Evolutionary conservation across 2,113 vertebrate species (phyloP), one percentile per base, ranked within the genome.

Genomic region (Illadopsis cleaveri): DNA sequence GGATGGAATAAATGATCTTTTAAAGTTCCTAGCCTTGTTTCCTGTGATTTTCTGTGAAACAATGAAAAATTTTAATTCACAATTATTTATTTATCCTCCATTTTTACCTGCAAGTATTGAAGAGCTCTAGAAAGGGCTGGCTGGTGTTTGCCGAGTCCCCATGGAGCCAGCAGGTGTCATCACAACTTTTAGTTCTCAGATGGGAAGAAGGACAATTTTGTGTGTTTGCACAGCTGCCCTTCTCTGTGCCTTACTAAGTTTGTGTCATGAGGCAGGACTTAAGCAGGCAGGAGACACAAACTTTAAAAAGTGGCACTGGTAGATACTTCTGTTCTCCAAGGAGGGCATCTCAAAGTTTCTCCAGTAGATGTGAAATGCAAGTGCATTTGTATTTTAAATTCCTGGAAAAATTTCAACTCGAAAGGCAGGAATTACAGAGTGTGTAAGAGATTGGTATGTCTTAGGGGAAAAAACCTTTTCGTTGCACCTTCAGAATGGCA

Each of bases 91-190:
- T 61, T 90, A n/a, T 6, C 17, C 50, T 44, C 12, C 0, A 0
- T 70, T 85, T 87, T 57, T 58, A 33, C 35, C 50, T 15, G 4
- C 1, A 31, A 53, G 14, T 57, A n/a, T 25, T 50, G 14, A 25
- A 28, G 48, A 50, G 30, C 47, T 75, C 24, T 17, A 25, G 60
- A 14, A 54, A n/a, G 31, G 35, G 5, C 42, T 38, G 15, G 14
- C 1, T 47, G 71, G 23, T 62, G 70, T 84, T 81, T 72, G 85
- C 35, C 1, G 37, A 31, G 69, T 94, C 92, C 87, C 58, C 5
- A 2, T 51, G 72, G 72, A 73, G 42, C 95, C 95, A 91, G 92
- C 94, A 96, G 96, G 71, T 97, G 96, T 96, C 96, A 90, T 93
- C 92, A 86, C 51, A 97, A 91, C 90, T 78, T 90, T 78, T 82